Base-by-base conservation (phyloP, 1,140 invertebrate genomes). In the Gonatopus flavifemur region DNA sequence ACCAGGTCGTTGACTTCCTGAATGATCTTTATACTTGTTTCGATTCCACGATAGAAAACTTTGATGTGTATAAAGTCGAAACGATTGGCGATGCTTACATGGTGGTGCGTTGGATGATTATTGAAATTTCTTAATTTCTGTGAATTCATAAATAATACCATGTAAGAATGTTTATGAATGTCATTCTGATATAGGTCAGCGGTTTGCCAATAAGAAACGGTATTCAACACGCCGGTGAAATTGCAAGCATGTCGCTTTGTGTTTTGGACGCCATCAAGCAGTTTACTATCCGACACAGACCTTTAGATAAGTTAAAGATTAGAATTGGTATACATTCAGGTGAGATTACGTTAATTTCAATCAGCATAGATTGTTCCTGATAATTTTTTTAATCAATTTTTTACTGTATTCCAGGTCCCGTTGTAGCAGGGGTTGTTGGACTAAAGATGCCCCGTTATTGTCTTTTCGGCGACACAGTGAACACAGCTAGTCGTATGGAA, bases 11-110 rank as follows among this genome's bases (percentile, higher is more conserved):
- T 1, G 88, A 93, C 70, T 93, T 94, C 60, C 75, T 95, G 1
- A 95, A 95, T 66, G 91, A 94, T 73, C 79, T 95, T 2, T 95
- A 94, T 73, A 94, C 91, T n/a, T 93, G 90, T 62, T 96, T 95
- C 63, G 93, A 96, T 66, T 90, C 91, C 1, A 93, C 91, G 42
- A 89, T 95, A 59, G 89, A 90, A 62, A 88, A 90, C 70, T 95
- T 93, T 64, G 92, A 97, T 67, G 93, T 96, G 0, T 97, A 94
- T 67, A 94, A 95, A 82, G 88, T 93, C 35, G 91, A 96, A 78
- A 96, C 93, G 0, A 93, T 93, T 46, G 90, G 91, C 1, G 91
- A 94, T 69, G 91, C 90, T 1, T 93, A 94, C 63, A 93, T 93
- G 90, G 90, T 94, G 58, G 89, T 89, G 69, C 83, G 84, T 39